Evolutionary conservation across 1,140 invertebrate genomes (phyloP), one percentile per base, ranked within the genome.

Genomic region (Drosophila miranda): DNA sequence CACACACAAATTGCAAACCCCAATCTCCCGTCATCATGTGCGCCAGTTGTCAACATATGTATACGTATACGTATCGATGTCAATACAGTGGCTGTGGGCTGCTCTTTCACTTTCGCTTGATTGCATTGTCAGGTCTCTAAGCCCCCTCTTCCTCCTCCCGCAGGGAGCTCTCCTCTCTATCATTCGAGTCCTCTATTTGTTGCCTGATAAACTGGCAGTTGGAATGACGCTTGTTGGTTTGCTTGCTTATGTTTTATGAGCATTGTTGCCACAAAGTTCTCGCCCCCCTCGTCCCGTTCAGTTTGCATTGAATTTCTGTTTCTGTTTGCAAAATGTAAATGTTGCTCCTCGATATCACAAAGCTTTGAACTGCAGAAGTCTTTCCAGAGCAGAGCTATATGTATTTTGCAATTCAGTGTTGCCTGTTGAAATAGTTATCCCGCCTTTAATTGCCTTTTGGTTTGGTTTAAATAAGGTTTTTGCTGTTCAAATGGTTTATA

Each of bases 231-330:
- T 76, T 66, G 80, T 68, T 81, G 56, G 81, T 38, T 73, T 30
- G 23, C 23, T 86, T 84, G 80, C 86, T 84, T 86, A 86, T 86
- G 81, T 84, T 84, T 84, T 84, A 64, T 73, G 63, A 86, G 68
- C 68, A 77, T 84, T 84, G 80, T 84, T 76, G 63, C 54, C 62
- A 51, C 77, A 84, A 84, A 42, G 28, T 30, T 19, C 9, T 13
- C 21, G 19, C 52, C 19, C 38, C 38, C 45, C 59, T 42, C 61
- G 63, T 56, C 68, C 41, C 61, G 58, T 72, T 46, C 58, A 56
- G 61, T 84, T 81, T 74, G 60, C 73, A 84, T 73, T 77, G 69
- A 64, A 54, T 69, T 77, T 60, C 73, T 74, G 63, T 84, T 77
- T 66, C 66, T 52, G 68, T 63, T 68, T 69, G 66, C 51, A 57